Evolutionary conservation across 2,797 vertebrate genomes (phyloP).

Genomic region (Odontamblyopus rebecca): DNA sequence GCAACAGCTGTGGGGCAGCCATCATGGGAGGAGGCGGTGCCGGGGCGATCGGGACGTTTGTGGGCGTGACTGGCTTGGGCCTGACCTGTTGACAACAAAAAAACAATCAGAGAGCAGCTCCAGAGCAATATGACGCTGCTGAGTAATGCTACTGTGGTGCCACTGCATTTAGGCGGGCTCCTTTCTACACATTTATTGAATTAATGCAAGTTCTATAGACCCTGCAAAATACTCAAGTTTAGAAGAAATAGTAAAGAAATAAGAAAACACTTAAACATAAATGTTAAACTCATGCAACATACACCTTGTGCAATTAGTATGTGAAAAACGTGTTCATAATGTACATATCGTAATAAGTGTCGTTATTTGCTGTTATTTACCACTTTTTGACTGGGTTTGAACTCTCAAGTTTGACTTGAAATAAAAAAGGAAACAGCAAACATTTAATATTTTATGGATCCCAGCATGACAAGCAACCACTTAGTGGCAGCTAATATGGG

Average conservation of each 20-base stretch:
- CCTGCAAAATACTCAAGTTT: background rate
- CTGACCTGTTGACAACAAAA: conserved; percentile 81
- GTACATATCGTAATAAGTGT: background rate
- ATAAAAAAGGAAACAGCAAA: background rate
- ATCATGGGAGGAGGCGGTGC: conserved; percentile 97
- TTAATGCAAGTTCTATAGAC: background rate
- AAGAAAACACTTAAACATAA: background rate
- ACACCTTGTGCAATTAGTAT: background rate
- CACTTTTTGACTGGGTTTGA: background rate
- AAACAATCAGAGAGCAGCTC: conserved; percentile 36
- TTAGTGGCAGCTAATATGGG: no score
- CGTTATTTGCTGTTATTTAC: background rate
- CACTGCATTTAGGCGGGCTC: conserved; percentile 12
- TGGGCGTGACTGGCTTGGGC: conserved; percentile 88
- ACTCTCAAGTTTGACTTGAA: no score
- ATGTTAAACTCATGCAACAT: background rate
- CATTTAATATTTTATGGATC: no score
- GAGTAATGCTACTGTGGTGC: conserved; percentile 54
- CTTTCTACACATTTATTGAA: background rate
- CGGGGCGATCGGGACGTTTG: conserved; percentile 96
- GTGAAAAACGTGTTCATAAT: background rate
- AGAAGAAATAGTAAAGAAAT: background rate
- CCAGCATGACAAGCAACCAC: no score
- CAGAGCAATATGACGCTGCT: conserved; percentile 11
- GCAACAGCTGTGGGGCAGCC: conserved; percentile 94